phyloP scores from a whole-genome alignment of 2,797 vertebrate genomes.

The Microctenopoma steveboyesi region DNA sequence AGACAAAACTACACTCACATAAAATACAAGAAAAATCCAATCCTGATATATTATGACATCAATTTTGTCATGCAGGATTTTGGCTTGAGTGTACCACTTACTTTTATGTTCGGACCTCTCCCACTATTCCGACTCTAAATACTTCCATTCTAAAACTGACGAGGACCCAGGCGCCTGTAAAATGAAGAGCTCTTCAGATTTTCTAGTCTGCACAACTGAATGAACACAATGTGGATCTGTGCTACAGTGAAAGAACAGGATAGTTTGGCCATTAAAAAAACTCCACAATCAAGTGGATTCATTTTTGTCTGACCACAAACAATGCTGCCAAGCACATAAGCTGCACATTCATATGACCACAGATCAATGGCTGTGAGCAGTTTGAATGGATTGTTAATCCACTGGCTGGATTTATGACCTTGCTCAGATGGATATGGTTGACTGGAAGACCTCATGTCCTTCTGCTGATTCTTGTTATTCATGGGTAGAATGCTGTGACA shows the following conservation, averaged over 20 bases:
- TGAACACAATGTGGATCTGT: slow-evolving; percentile 52
- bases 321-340: slow-evolving; percentile 67
- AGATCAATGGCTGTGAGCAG: slow-evolving; percentile 81
- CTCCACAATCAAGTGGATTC: slow-evolving; percentile 69
- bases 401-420: slow-evolving; percentile 55
- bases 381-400: slow-evolving; percentile 71
- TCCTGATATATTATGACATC: slow-evolving; percentile 31
- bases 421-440: slow-evolving; percentile 45
- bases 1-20: neutral
- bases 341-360: slow-evolving; percentile 78
- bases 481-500: neutral
- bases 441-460: slow-evolving; percentile 26
- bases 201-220: slow-evolving; percentile 27
- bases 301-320: slow-evolving; percentile 76
- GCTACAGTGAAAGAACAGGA: slow-evolving; percentile 52
- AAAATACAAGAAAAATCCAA: slow-evolving; percentile 26
- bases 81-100: slow-evolving; percentile 6
- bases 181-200: slow-evolving; percentile 40
- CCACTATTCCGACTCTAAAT: slow-evolving; percentile 21
- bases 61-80: slow-evolving; percentile 25
- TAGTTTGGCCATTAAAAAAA: slow-evolving; percentile 65
- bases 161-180: slow-evolving; percentile 22
- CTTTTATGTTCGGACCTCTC: slow-evolving; percentile 19
- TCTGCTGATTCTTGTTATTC: slow-evolving; percentile 9
- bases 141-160: slow-evolving; percentile 34